These are phyloP conservation scores for Sebastes trivittatus DNA, from an alignment of 2,797 vertebrate species.

Conservation along the genomic window DNA sequence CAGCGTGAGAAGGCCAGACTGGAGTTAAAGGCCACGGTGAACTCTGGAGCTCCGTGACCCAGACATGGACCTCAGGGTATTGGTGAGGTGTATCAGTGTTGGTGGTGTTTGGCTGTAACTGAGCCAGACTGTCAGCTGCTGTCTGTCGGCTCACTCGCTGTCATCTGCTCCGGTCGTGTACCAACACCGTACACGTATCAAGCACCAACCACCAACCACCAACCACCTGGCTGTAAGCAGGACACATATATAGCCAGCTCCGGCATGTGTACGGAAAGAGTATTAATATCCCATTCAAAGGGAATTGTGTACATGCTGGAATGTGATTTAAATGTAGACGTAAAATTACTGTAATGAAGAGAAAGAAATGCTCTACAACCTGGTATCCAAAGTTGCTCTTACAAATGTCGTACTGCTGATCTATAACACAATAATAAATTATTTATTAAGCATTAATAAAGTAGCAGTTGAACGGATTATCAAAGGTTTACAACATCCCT, in stretches of 20 bases:
- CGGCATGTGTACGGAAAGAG: slow-evolving; percentile 26
- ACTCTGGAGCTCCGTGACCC: slow-evolving; percentile 55
- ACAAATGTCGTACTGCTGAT: neutral
- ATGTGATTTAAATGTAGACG: slow-evolving; percentile 1
- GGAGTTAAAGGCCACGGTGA: slow-evolving; percentile 52
- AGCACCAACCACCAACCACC: slow-evolving; percentile 70
- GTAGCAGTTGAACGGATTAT: neutral
- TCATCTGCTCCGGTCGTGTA: slow-evolving; percentile 51
- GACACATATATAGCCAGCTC: slow-evolving; percentile 51
- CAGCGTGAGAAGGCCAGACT: neutral
- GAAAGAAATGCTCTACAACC: neutral
- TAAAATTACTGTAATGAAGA: neutral
- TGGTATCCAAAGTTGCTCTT: neutral
- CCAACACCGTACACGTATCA: slow-evolving; percentile 34
- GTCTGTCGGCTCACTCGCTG: slow-evolving; percentile 61
- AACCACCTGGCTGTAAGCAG: slow-evolving; percentile 71
- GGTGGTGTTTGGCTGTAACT: slow-evolving; percentile 58
- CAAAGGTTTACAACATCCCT: neutral
- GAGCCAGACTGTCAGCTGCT: slow-evolving; percentile 74
- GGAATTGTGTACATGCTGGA: neutral
- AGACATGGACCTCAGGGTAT: slow-evolving; percentile 59
- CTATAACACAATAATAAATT: too few relatives aligned
- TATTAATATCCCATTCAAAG: slow-evolving; percentile 10
- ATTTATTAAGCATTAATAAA: neutral
- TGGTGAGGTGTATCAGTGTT: slow-evolving; percentile 48